phyloP scores from a whole-genome alignment of 2,888 invertebrate genomes.

The Eupithecia vulgata region DNA sequence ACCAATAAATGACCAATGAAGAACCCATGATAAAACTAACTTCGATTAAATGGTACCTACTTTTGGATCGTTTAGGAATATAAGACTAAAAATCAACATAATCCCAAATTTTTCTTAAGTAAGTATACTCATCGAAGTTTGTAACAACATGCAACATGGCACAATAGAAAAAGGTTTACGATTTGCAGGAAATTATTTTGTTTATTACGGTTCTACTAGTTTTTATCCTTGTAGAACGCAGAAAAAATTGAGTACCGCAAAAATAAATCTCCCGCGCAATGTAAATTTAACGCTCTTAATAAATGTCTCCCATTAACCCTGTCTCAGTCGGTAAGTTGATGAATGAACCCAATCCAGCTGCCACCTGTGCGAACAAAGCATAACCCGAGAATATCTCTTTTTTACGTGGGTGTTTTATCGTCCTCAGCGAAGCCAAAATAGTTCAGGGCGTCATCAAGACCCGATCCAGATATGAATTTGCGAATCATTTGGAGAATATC shows the following conservation, averaged over 20 bases:
- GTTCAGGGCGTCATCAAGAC: conserved; percentile 67
- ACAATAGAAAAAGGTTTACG: background rate
- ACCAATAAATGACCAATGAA: background rate
- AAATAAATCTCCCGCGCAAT: background rate
- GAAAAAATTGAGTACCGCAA: background rate
- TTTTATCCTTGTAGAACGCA: background rate
- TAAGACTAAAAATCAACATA: background rate
- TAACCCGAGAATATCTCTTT: conserved; percentile 52
- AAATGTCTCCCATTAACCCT: background rate
- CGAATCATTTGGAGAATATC: conserved; percentile 69
- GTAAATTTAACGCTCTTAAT: background rate
- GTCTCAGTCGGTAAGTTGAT: conserved; percentile 18
- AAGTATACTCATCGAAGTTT: background rate
- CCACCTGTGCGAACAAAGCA: conserved; percentile 57
- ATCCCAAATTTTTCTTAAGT: background rate
- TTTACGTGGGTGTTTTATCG: conserved; percentile 70
- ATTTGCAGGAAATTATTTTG: background rate
- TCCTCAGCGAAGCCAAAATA: conserved; percentile 67
- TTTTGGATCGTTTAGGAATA: background rate
- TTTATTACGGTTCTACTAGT: background rate
- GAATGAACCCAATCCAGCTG: conserved; percentile 56
- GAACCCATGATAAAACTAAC: no score
- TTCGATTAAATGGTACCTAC: background rate
- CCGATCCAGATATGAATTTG: conserved; percentile 74
- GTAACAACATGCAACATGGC: background rate